phyloP scores from a whole-genome alignment of 2,113 vertebrate genomes.

The Lagopus leucura region DNA sequence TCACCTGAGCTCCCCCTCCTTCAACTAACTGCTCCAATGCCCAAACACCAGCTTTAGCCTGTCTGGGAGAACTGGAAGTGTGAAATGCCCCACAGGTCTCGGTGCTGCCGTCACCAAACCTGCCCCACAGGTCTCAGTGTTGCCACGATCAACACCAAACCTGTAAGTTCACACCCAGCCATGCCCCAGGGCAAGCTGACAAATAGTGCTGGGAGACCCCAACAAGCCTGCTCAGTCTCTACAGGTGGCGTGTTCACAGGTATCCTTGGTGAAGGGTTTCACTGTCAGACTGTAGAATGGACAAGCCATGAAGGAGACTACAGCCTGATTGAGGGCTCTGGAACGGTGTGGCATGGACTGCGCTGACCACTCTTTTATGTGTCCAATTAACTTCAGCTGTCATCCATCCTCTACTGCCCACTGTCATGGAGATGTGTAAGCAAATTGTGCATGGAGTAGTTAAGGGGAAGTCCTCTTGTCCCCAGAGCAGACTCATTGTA shows the following conservation, averaged over 20 bases:
- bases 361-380: not conserved
- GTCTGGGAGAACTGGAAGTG: not conserved
- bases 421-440: not conserved
- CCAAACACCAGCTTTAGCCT: not conserved
- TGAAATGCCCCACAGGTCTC: not conserved
- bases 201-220: not conserved
- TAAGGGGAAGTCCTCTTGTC: not conserved
- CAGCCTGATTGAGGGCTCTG: not conserved
- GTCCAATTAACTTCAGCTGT: not conserved
- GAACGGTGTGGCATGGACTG: fast-evolving
- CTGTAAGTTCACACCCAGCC: not conserved
- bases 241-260: not conserved
- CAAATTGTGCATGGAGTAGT: not conserved
- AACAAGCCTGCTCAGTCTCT: not conserved
- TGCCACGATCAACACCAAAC: too few relatives aligned
- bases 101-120: too few relatives aligned
- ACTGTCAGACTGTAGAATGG: not conserved
- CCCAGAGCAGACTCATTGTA: not conserved
- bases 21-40: too few relatives aligned
- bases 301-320: not conserved
- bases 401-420: fast-evolving
- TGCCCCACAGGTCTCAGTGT: not conserved
- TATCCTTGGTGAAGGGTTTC: not conserved
- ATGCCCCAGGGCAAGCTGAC: fast-evolving
- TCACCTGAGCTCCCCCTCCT: too few relatives aligned